A percentile compares a stretch with the other conserved stretches of the same genome.
phyloP scores from a whole-genome alignment of 2,888 invertebrate genomes.

The Helicoverpa assulta region DNA sequence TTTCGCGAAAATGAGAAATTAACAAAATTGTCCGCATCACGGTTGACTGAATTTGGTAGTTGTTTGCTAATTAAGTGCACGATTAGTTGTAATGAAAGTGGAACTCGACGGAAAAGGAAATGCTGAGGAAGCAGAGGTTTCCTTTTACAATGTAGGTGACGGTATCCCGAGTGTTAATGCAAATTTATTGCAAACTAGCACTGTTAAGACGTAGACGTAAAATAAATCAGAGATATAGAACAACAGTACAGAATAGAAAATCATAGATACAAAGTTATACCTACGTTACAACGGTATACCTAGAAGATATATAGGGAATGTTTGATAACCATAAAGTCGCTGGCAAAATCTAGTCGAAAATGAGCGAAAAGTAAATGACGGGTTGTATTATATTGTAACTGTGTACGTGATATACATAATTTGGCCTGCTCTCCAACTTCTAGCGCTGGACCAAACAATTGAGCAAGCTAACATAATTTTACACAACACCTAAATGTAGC shows the following conservation, averaged over 20 bases:
- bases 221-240: too few relatives aligned
- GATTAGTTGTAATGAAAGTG: constrained; percentile 44
- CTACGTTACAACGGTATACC: too few relatives aligned
- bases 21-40: constrained; percentile 33
- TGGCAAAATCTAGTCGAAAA: too few relatives aligned
- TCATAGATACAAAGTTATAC: too few relatives aligned
- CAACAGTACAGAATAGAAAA: too few relatives aligned
- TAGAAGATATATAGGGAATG: too few relatives aligned
- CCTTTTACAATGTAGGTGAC: constrained; percentile 16
- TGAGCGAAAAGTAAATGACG: too few relatives aligned
- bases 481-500: constrained; percentile 30
- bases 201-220: neutral
- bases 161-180: neutral
- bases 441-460: neutral
- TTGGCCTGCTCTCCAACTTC: neutral
- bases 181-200: neutral
- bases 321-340: too few relatives aligned
- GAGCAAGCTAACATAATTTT: constrained; percentile 15
- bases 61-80: constrained; percentile 42
- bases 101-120: constrained; percentile 4
- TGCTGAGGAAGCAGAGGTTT: constrained; percentile 37
- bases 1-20: constrained; percentile 42
- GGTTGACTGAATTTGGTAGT: constrained; percentile 41
- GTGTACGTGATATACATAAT: neutral
- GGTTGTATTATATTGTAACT: too few relatives aligned